Evolutionary conservation across 2,797 vertebrate genomes (phyloP).

Genomic region (Enteromius paludinosus): DNA sequence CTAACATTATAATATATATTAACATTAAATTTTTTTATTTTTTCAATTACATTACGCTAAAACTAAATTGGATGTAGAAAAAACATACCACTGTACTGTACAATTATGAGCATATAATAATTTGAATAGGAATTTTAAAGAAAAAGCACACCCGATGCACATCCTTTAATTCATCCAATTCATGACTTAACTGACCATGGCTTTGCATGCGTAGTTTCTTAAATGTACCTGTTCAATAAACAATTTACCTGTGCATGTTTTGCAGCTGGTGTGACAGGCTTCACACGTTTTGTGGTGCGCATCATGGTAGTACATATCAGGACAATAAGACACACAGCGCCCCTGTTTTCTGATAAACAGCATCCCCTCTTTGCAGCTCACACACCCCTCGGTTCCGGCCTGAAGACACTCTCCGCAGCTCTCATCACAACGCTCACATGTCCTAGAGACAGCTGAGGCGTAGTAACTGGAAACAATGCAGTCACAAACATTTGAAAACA

Average conservation of each 20-base stretch:
- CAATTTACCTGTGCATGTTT: constrained; percentile 81
- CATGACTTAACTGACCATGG: too few relatives aligned
- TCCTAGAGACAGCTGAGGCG: constrained; percentile 71
- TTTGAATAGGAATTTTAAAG: not conserved
- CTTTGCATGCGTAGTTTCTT: not conserved
- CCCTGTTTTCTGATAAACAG: constrained; percentile 80
- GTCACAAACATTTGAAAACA: not conserved
- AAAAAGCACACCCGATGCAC: too few relatives aligned
- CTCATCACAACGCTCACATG: constrained; percentile 84
- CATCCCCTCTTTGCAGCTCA: constrained; percentile 81
- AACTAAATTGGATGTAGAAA: not conserved
- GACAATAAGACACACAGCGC: constrained; percentile 82
- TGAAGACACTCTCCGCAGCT: constrained; percentile 84
- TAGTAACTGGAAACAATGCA: constrained; percentile 70
- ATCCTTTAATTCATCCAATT: too few relatives aligned
- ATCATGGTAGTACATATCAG: constrained; percentile 79
- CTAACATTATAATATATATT: not conserved
- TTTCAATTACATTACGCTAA: not conserved
- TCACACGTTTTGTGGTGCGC: constrained; percentile 77
- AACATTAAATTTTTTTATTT: not conserved
- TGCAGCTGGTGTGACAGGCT: constrained; percentile 87
- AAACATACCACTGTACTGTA: not conserved
- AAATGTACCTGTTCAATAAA: constrained; percentile 44
- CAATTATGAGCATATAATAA: not conserved
- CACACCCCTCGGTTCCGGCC: constrained; percentile 76